A percentile compares a stretch with the other conserved stretches of the same genome.
phyloP scores from a whole-genome alignment of 2,888 invertebrate genomes.

The Scaptomyza polygonia region DNA sequence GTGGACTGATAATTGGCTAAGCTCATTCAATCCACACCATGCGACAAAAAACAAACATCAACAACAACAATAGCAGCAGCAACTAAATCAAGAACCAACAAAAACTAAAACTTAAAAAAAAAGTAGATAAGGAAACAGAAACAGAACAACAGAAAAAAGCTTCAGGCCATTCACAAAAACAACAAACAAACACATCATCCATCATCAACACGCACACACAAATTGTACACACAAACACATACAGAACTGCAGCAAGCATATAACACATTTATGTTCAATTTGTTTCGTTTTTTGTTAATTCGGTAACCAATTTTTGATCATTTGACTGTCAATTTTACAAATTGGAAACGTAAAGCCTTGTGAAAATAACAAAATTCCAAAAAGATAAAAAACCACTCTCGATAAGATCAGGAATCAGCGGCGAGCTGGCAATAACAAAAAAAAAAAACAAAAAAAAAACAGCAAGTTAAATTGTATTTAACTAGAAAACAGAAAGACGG shows the following conservation, averaged over 20 bases:
- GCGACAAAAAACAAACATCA: slow-evolving; percentile 1
- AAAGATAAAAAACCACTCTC: slow-evolving; percentile 11
- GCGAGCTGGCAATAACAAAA: slow-evolving; percentile 27
- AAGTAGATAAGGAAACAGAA: too few relatives aligned
- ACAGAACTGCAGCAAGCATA: slow-evolving; percentile 42
- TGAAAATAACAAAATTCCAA: slow-evolving; percentile 32
- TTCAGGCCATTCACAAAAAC: slow-evolving; percentile 1
- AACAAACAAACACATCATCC: slow-evolving; percentile 10
- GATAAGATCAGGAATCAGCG: slow-evolving; percentile 1
- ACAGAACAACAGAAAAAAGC: background rate
- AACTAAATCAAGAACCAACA: slow-evolving; percentile 6
- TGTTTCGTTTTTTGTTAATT: slow-evolving; percentile 40
- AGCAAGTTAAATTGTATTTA: slow-evolving; percentile 19
- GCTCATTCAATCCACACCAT: background rate
- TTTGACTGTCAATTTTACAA: slow-evolving; percentile 23
- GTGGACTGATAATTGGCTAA: slow-evolving; percentile 97
- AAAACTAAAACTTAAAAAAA: too few relatives aligned
- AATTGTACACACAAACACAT: slow-evolving; percentile 9
- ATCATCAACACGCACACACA: slow-evolving; percentile 5
- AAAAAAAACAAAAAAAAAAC: background rate
- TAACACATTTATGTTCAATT: slow-evolving; percentile 41
- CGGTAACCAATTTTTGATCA: slow-evolving; percentile 17
- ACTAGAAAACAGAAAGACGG: slow-evolving; percentile 1
- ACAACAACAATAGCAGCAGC: background rate
- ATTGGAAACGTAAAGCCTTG: slow-evolving; percentile 27